Conservation (phyloP, 2,113 vertebrate species). For the Piprites chloris region DNA sequence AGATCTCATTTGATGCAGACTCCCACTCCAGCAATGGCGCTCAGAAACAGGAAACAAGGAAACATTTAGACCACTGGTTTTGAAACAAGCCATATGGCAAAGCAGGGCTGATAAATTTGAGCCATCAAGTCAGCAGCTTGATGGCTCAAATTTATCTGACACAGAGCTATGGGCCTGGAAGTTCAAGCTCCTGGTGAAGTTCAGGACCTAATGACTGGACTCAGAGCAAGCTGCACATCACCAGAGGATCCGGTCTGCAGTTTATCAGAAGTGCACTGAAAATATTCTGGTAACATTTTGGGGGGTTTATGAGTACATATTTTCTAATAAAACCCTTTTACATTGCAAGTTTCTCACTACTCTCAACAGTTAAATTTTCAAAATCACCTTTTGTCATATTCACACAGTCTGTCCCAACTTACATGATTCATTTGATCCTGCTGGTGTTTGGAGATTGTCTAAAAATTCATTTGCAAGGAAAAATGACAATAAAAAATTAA, state of each 20-base stretch:
- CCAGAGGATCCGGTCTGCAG: background rate
- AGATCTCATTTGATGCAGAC: background rate
- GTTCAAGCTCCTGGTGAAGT: background rate
- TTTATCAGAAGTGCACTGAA: background rate
- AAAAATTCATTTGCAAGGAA: background rate
- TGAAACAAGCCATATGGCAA: background rate
- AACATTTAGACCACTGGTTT: background rate
- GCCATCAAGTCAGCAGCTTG: background rate
- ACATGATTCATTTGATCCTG: background rate
- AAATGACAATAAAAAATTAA: background rate
- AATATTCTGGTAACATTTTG: background rate
- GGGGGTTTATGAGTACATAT: background rate
- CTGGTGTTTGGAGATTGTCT: background rate
- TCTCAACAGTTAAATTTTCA: background rate
- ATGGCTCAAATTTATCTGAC: too few species aligned
- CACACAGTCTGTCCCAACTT: background rate
- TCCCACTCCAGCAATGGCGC: background rate
- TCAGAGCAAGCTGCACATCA: background rate
- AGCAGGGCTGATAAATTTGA: background rate
- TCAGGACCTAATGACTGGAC: background rate
- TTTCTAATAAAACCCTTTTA: background rate
- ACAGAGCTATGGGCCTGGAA: background rate
- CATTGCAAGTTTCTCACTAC: background rate
- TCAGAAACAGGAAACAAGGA: background rate
- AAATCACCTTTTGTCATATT: background rate